Percentiles rank a stretch among this genome's conserved stretches.
Conservation (phyloP, 2,888 invertebrate genomes). For the Acanthosepion pharaonis region DNA sequence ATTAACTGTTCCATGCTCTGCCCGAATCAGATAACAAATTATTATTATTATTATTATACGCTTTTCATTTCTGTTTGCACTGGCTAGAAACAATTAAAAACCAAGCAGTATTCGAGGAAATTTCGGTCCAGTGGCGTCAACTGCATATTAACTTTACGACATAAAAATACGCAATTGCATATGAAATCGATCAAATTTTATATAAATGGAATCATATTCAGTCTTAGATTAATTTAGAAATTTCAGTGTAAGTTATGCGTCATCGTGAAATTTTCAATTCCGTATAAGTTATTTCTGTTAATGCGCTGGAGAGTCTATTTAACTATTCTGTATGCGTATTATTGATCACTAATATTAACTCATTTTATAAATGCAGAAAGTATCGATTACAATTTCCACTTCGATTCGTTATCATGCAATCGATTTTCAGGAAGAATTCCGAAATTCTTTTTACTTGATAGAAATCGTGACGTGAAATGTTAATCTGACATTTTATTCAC, state of each 20-base stretch:
- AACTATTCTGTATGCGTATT: neutral
- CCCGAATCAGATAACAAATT: too few species aligned
- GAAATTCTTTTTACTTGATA: neutral
- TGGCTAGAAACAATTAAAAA: too few species aligned
- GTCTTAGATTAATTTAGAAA: neutral
- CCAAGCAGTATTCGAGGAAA: too few species aligned
- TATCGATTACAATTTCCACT: neutral
- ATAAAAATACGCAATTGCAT: too few species aligned
- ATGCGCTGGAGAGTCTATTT: neutral
- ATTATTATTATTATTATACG: too few species aligned
- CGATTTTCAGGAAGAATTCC: neutral
- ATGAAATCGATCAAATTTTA: too few species aligned
- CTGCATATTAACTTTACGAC: too few species aligned
- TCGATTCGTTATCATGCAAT: neutral
- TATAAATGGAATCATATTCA: neutral
- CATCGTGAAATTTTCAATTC: neutral
- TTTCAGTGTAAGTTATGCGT: neutral
- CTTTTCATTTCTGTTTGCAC: too few species aligned
- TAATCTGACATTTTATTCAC: constrained; percentile 21
- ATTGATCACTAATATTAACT: neutral
- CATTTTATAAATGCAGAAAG: neutral
- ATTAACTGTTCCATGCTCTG: too few species aligned
- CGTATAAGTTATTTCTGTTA: neutral
- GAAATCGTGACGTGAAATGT: constrained; percentile 11
- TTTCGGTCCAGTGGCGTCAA: too few species aligned